Conservation (phyloP, 2,797 vertebrate genomes). For the Natrix natrix region DNA sequence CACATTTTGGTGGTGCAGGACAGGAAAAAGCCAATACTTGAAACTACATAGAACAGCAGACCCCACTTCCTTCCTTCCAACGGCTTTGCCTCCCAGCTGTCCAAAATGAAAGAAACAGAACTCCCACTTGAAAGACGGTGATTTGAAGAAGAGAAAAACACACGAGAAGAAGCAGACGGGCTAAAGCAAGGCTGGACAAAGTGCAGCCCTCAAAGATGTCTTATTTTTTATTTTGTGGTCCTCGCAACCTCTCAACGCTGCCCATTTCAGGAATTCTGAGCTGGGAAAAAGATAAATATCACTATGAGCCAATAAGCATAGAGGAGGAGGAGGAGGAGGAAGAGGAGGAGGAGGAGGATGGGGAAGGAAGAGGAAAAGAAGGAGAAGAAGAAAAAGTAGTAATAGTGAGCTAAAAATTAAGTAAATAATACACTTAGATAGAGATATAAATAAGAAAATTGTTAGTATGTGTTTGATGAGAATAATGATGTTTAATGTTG, state of each 20-base stretch:
- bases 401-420: too few species aligned
- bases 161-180: neutral
- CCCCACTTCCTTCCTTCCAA: neutral
- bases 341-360: neutral
- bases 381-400: too few species aligned
- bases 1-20: neutral
- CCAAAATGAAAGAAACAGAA: neutral
- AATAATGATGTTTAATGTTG: too few species aligned
- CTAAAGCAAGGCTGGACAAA: too few species aligned
- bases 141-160: neutral
- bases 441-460: too few species aligned
- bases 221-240: neutral
- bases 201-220: neutral
- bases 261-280: neutral
- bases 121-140: neutral
- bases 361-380: neutral
- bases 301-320: neutral
- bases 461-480: too few species aligned
- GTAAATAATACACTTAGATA: too few species aligned
- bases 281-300: neutral
- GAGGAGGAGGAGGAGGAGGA: too few species aligned
- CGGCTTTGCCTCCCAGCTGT: neutral
- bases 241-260: neutral
- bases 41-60: neutral
- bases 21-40: neutral